Percentiles rank a stretch among this genome's conserved stretches.
Evolutionary conservation across 2,113 vertebrate species (phyloP).

Genomic region (Collichthys lucidus): DNA sequence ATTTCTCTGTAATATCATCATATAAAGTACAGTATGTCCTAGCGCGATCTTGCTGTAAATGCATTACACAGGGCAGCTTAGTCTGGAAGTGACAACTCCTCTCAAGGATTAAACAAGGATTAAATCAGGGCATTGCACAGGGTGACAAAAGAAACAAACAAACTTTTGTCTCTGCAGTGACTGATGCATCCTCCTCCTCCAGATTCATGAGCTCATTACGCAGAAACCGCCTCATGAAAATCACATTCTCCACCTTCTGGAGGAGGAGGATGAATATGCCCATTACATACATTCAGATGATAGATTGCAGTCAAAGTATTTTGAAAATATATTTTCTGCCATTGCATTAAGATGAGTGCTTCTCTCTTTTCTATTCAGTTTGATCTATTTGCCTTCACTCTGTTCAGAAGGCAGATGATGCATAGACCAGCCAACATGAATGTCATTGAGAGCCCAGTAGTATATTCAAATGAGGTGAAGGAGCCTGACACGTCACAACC

Average conservation of each 20-base stretch:
- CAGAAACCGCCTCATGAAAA: slow-evolving; percentile 23
- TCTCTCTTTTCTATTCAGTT: background rate
- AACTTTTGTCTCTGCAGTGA: background rate
- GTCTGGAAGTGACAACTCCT: background rate
- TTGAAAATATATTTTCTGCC: slow-evolving; percentile 5
- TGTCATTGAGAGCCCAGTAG: slow-evolving; percentile 9
- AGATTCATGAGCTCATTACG: slow-evolving; percentile 39
- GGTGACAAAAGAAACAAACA: background rate
- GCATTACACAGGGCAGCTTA: background rate
- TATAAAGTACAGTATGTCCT: background rate
- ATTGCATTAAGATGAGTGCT: background rate
- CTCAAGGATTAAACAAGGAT: slow-evolving; percentile 18
- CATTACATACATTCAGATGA: slow-evolving; percentile 6
- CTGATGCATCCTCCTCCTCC: slow-evolving; percentile 7
- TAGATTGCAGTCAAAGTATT: background rate
- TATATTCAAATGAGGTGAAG: slow-evolving; percentile 26
- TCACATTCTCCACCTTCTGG: background rate
- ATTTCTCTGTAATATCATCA: background rate
- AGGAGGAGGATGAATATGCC: slow-evolving; percentile 1
- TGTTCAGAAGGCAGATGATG: slow-evolving; percentile 9
- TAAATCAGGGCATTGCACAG: slow-evolving; percentile 14
- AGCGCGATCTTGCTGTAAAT: background rate
- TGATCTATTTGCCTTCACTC: slow-evolving; percentile 8
- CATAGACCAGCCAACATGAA: slow-evolving; percentile 11
- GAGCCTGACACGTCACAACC: background rate